These are phyloP conservation scores for Galagoides demidoff DNA, from an alignment of 2,797 vertebrate species.

Conservation along the genomic window DNA sequence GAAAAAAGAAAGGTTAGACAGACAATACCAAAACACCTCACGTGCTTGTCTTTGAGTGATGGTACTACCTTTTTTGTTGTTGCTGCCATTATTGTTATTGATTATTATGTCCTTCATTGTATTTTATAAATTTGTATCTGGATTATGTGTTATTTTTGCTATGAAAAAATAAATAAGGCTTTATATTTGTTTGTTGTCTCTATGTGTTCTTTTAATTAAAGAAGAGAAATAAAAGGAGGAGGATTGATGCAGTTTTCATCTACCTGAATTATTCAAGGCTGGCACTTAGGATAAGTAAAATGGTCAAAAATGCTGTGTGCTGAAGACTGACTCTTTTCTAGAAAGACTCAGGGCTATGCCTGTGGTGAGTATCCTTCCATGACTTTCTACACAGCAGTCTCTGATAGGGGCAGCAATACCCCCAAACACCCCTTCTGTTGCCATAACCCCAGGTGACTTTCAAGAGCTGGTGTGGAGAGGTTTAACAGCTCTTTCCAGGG, in stretches of 20 bases:
- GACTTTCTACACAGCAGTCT: neutral
- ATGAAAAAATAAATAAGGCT: neutral
- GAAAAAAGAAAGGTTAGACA: neutral
- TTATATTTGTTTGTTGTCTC: neutral
- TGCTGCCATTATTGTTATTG: neutral
- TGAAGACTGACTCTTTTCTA: neutral
- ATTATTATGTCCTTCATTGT: neutral
- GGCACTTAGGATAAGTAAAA: neutral
- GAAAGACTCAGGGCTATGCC: neutral
- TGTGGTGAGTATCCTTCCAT: neutral
- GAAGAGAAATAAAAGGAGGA: neutral
- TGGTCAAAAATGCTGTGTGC: neutral
- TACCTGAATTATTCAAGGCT: too few relatives aligned
- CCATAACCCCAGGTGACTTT: too few relatives aligned
- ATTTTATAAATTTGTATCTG: neutral
- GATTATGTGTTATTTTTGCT: neutral
- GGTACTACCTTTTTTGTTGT: neutral
- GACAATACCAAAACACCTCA: neutral
- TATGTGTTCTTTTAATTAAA: neutral
- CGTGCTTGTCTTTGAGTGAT: neutral
- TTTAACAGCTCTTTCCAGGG: neutral
- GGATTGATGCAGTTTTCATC: neutral
- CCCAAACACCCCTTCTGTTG: accelerated
- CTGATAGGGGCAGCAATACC: too few relatives aligned
- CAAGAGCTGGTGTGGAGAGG: neutral